A percentile compares a stretch with the other conserved stretches of the same genome.
phyloP scores from a whole-genome alignment of 2,888 invertebrate species.

The Bimastos eiseni region DNA sequence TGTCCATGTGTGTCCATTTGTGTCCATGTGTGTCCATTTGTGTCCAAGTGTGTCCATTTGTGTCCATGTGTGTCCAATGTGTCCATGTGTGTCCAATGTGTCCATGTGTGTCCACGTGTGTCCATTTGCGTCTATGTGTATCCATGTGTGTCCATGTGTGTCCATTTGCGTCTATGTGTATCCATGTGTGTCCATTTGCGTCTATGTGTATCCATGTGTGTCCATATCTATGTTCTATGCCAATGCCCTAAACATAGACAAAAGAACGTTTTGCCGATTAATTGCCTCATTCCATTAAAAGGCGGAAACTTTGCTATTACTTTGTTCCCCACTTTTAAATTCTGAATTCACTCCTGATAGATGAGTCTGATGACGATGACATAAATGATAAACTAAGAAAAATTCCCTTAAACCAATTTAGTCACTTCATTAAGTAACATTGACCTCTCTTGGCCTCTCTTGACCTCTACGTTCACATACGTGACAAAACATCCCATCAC shows the following conservation, averaged over 20 bases:
- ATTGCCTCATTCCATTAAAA: background rate
- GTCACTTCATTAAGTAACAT: background rate
- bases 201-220: too few relatives aligned
- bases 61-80: background rate
- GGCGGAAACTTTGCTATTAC: background rate
- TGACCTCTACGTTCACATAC: background rate
- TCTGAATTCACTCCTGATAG: background rate
- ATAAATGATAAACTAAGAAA: background rate
- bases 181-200: background rate
- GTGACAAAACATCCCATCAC: too few relatives aligned
- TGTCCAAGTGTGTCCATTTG: background rate
- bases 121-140: too few relatives aligned
- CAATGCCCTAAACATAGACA: background rate
- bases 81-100: too few relatives aligned
- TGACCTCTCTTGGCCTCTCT: background rate
- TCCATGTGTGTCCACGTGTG: too few relatives aligned
- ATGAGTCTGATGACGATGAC: background rate
- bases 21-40: background rate
- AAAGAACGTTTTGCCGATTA: background rate
- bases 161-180: too few relatives aligned
- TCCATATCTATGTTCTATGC: too few relatives aligned
- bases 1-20: background rate
- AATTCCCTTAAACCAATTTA: background rate
- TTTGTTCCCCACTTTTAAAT: background rate
- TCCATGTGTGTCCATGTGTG: background rate